Base-by-base conservation (phyloP, 2,888 invertebrate species). In the Myopa testacea region DNA sequence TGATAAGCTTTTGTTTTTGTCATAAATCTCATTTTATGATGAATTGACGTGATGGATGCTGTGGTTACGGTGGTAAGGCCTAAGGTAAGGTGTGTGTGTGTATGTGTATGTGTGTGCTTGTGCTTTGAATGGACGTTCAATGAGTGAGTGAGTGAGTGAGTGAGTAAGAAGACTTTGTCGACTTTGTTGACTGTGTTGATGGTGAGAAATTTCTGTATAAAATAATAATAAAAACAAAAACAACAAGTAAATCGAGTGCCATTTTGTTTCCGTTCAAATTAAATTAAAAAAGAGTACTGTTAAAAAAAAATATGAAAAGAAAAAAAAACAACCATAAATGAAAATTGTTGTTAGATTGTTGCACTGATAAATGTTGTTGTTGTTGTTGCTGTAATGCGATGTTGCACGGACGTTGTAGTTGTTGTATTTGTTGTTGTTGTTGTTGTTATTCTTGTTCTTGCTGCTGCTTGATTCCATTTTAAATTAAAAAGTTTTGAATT, bases 21-120 rank as follows among this genome's bases (percentile, higher is more conserved):
- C 87, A 87, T 87, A 87, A 87, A 87, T 87, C 87, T 87, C 86
- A 84, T 87, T 86, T 87, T 87, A 87, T 87, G 87, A 87, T 87
- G 87, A 87, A 87, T 87, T 87, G 87, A 87, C 85, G 85, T 83
- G 82, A 82, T 81, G 81, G 81, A 60, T 75, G 71, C 74, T 67
- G 70, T 76, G 80, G 74, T 62, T 69, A 68, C 74, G 79, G 79
- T 68, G 19, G 75, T 34, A 26, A 68, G 62, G 74, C 60, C 52
- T 45, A 19, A 14, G n/a, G 16, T 62, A 34, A 40, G 7, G 26
- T 62, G 60, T 4, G n/a, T 45, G 52, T 38, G 68, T 58, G 69
- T 26, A 58, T 12, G 12, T 14, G 63, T 55, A 14, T 45, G 63
- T 38, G 68, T 58, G 69, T 26, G 67, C 4, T 6, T 14, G 63